Evolutionary conservation across 2,113 vertebrate species (phyloP), one percentile per base, ranked within the genome.

Genomic region (Peromyscus californicus): DNA sequence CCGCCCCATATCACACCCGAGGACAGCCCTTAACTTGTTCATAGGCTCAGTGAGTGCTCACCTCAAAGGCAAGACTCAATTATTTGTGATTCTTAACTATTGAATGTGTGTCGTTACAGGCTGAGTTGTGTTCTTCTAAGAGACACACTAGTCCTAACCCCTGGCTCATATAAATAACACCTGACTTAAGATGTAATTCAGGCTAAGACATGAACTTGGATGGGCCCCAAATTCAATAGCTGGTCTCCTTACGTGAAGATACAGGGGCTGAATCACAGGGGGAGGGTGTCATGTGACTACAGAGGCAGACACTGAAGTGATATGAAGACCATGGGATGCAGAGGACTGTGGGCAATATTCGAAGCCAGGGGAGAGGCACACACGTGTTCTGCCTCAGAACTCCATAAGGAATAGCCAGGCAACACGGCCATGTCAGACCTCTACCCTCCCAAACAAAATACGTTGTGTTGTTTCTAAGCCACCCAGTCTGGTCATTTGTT

Each of bases 391-490:
- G 17, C 63, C 21, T 54, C 33, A 26, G 48, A 65, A 33, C 3
- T 2, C 17, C 2, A 12, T 82, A 90, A 67, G 63, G 24, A 93
- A 31, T 39, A 61, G 0, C 29, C 2, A n/a, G 57, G 15, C 36
- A 5, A 24, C 22, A 12, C 82, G n/a, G 24, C 12, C 13, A 7
- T n/a, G 87, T 76, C 51, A 89, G 59, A 63, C 33, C 29, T 91
- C 57, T 67, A 74, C 7, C 48, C 69, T 96, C 80, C 67, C 57
- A 36, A 88, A 57, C 76, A 45, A 31, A 92, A 63, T 51, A 17
- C 4, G 33, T 45, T 75, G 61, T 96, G 45, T 86, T 70, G 70
- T 54, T 86, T 82, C 90, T 10, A 63, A 94, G 54, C n/a, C 92
- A 91, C 45, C 22, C n/a, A 16, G 39, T 89, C 51, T 95, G 67